phyloP scores from a whole-genome alignment of 2,888 invertebrate genomes.

The Mystacides longicornis region DNA sequence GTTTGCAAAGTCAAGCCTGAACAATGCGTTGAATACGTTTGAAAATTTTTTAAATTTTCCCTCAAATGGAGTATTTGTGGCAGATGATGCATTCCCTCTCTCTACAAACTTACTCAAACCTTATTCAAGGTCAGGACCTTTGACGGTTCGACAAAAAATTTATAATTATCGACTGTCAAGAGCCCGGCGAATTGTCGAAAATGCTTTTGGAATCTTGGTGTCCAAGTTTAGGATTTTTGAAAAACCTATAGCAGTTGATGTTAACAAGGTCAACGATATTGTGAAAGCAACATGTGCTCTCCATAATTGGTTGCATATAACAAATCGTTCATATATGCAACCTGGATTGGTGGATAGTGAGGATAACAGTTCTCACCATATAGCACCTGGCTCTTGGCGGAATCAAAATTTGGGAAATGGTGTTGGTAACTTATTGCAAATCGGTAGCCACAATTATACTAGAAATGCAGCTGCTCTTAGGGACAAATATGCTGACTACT shows the following conservation, averaged over 20 bases:
- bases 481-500: conserved; percentile 11
- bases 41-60: conserved; percentile 7
- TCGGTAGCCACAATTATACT: not conserved
- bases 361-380: not conserved
- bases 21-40: not conserved
- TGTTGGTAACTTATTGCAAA: not conserved
- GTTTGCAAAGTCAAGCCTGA: not conserved
- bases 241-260: conserved; percentile 18
- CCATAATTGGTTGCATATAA: conserved; percentile 28
- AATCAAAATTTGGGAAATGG: not conserved
- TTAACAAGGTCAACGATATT: conserved; percentile 25
- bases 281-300: conserved; percentile 26
- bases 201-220: conserved; percentile 24
- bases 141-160: conserved; percentile 4
- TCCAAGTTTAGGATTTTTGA: conserved; percentile 19
- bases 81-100: conserved; percentile 10
- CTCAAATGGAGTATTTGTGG: not conserved
- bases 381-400: not conserved
- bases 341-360: conserved; percentile 12
- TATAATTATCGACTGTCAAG: conserved; percentile 22
- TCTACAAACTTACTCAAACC: conserved; percentile 24
- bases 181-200: conserved; percentile 23
- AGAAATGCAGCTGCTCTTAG: conserved; percentile 3
- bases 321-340: conserved; percentile 16
- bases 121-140: conserved; percentile 5